These are phyloP conservation scores for Crotophaga sulcirostris DNA, from an alignment of 2,113 vertebrate species.

Conservation along the genomic window DNA sequence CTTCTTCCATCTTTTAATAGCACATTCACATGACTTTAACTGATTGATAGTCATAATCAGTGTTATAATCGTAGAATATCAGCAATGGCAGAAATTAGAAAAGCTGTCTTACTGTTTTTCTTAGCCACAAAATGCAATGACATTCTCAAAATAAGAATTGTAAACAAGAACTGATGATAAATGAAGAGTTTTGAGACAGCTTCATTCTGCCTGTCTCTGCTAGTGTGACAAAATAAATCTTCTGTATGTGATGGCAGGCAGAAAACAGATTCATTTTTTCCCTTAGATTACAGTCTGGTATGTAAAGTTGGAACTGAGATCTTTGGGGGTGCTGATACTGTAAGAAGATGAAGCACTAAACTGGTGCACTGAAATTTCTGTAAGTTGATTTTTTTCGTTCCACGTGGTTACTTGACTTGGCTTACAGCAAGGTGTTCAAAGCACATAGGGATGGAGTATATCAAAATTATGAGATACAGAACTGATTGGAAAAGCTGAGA, in stretches of 20 bases:
- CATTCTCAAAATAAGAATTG: background rate
- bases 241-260: background rate
- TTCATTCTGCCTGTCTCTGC: background rate
- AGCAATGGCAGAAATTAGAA: background rate
- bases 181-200: background rate
- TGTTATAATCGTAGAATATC: background rate
- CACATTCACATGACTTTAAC: background rate
- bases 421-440: background rate
- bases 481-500: background rate
- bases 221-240: background rate
- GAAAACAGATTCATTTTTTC: background rate
- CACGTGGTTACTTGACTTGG: background rate
- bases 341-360: background rate
- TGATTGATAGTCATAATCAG: background rate
- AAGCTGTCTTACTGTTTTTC: background rate
- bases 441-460: background rate
- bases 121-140: background rate
- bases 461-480: background rate
- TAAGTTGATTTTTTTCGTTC: background rate
- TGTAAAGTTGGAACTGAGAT: background rate
- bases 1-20: background rate
- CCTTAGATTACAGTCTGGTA: background rate
- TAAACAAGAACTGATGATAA: background rate
- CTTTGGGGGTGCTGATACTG: background rate
- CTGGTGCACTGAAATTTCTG: background rate